Conservation (phyloP, 1,140 invertebrate genomes). For the Gonatopus flavifemur region DNA sequence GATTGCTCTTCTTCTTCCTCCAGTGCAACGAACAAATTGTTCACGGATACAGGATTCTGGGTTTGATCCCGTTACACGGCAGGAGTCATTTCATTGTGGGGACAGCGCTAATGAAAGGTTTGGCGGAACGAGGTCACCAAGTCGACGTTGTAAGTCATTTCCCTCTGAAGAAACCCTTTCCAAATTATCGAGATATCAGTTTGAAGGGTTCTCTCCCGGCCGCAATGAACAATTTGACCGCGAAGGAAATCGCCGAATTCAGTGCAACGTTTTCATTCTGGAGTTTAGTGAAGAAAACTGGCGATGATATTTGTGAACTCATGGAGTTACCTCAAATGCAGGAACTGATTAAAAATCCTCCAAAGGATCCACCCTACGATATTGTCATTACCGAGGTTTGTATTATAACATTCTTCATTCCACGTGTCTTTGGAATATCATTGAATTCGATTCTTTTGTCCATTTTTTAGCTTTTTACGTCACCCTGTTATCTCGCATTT, state of each 20-base stretch:
- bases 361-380: constrained; percentile 31
- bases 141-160: constrained; percentile 53
- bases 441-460: no score
- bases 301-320: constrained; percentile 8
- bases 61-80: constrained; percentile 54
- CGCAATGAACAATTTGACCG: constrained; percentile 9
- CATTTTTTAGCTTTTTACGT: constrained; percentile 31
- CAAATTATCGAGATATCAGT: constrained; percentile 46
- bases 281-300: accelerated
- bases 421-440: no score
- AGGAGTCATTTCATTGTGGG: constrained; percentile 61
- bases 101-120: constrained; percentile 38
- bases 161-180: constrained; percentile 35
- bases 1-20: no score
- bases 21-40: no score
- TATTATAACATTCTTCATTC: not conserved
- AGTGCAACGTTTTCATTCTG: accelerated
- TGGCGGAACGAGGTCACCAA: constrained; percentile 52
- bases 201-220: constrained; percentile 17
- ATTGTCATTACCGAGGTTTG: constrained; percentile 25
- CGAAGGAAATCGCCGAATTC: accelerated
- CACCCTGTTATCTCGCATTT: constrained; percentile 59
- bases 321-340: constrained; percentile 1
- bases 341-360: constrained; percentile 16
- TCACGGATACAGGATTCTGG: constrained; percentile 36